Base-by-base conservation (phyloP, 2,888 invertebrate species). In the Lagria hirta region DNA sequence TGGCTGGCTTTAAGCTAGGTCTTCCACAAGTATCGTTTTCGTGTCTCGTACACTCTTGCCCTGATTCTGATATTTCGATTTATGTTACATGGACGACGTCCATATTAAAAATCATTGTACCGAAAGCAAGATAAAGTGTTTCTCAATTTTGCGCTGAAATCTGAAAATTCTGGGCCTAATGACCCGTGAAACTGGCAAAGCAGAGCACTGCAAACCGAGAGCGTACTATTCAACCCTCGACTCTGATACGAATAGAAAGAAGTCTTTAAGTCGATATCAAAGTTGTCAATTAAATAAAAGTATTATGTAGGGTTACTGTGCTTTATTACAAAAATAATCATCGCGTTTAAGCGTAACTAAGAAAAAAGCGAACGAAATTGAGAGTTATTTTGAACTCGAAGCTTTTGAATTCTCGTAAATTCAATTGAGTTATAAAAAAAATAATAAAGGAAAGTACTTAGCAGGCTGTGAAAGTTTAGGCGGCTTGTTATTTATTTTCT, bases 71-170 rank as follows among this genome's bases (percentile, higher is more conserved):
- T 57, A 58, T 54, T 52, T 49, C 54, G 56, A 56, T 56, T 56
- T 56, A 60, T 58, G 58, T 55, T 54, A 52, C 48, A 52, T 52
- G 52, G 55, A 57, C 57, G 51, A 49, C 52, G 52, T 51, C 59
- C 64, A 62, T 64, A 64, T 64, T 62, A 62, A 64, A 59, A 59
- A 55, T 54, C 62, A 61, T 58, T 60, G 58, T 58, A 64, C 60
- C 66, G 65, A 62, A 61, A 65, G 58, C 55, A 58, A 64, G 65
- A 66, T 66, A 65, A 66, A 66, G 61, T 62, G 63, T 64, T 62
- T 64, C 62, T 56, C 60, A 60, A 55, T 55, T 60, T 49, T 49
- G 46, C 52, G 48, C 44, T 50, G 45, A 52, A 58, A 55, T 52
- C 55, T 49, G 45, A 55, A 54, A 55, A 53, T 57, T 51, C 46